phyloP scores from a whole-genome alignment of 1,140 invertebrate genomes.

The Brachionus rotundiformis region DNA sequence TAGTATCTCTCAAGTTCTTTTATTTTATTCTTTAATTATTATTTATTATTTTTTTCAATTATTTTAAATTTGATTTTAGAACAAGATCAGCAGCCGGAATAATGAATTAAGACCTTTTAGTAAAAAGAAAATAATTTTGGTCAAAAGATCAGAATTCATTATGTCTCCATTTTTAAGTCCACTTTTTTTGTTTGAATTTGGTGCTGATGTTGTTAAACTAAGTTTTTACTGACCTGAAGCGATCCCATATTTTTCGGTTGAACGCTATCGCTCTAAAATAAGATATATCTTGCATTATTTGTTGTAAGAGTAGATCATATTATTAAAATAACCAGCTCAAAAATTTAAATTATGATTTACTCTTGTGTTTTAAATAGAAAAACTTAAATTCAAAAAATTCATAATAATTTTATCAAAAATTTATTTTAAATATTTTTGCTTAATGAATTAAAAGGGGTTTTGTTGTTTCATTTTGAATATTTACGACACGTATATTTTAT shows the following conservation, averaged over 20 bases:
- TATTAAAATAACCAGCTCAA: constrained; percentile 16
- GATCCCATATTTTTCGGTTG: constrained; percentile 20
- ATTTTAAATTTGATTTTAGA: no score
- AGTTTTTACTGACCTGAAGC: not conserved
- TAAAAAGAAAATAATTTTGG: not conserved
- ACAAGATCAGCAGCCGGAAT: not conserved
- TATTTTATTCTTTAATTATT: constrained; percentile 42
- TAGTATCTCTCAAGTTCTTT: constrained; percentile 50
- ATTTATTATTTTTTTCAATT: not conserved
- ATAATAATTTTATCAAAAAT: not conserved
- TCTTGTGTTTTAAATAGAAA: not conserved
- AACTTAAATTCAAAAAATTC: not conserved
- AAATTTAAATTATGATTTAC: constrained; percentile 32
- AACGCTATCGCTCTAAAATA: constrained; percentile 36
- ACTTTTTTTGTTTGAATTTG: constrained; percentile 17
- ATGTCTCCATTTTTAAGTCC: not conserved
- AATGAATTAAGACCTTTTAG: not conserved
- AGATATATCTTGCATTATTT: constrained; percentile 42
- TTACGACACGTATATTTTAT: constrained; percentile 10
- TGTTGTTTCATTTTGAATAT: constrained; percentile 4
- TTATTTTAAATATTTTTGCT: constrained; percentile 21
- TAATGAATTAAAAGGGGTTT: not conserved
- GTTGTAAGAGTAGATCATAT: not conserved
- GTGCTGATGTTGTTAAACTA: not conserved
- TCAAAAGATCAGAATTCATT: no score